Conservation (phyloP, 2,888 invertebrate genomes). For the Leptinotarsa juncta region DNA sequence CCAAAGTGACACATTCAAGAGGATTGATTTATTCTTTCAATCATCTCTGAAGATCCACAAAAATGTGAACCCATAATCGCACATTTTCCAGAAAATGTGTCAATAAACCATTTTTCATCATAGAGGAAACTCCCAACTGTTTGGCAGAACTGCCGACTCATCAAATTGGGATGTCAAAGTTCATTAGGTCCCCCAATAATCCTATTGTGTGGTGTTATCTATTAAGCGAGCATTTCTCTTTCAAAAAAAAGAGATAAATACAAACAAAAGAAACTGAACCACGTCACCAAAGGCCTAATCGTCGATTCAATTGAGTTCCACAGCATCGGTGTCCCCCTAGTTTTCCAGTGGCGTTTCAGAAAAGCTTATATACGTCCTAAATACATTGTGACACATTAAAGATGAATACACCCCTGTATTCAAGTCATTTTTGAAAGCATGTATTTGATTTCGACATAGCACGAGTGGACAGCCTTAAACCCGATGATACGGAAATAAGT, state of each 20-base stretch:
- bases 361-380: not conserved
- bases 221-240: slow-evolving; percentile 3
- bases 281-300: slow-evolving; percentile 30
- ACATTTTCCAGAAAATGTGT: not conserved
- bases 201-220: slow-evolving; percentile 12
- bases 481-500: too few relatives aligned
- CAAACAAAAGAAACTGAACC: slow-evolving; percentile 22
- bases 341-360: slow-evolving; percentile 11
- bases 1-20: too few relatives aligned
- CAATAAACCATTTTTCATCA: not conserved
- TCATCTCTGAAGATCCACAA: too few relatives aligned
- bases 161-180: not conserved
- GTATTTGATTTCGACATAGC: too few relatives aligned
- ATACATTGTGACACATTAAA: too few relatives aligned
- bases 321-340: slow-evolving; percentile 22
- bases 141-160: slow-evolving; percentile 2
- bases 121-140: not conserved
- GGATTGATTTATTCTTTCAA: too few relatives aligned
- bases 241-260: slow-evolving; percentile 18
- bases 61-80: too few relatives aligned
- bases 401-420: too few relatives aligned
- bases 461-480: too few relatives aligned
- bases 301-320: slow-evolving; percentile 30
- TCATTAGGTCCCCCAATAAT: slow-evolving; percentile 23
- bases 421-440: too few relatives aligned